phyloP scores from a whole-genome alignment of 2,113 vertebrate species.

The Sprattus sprattus region DNA sequence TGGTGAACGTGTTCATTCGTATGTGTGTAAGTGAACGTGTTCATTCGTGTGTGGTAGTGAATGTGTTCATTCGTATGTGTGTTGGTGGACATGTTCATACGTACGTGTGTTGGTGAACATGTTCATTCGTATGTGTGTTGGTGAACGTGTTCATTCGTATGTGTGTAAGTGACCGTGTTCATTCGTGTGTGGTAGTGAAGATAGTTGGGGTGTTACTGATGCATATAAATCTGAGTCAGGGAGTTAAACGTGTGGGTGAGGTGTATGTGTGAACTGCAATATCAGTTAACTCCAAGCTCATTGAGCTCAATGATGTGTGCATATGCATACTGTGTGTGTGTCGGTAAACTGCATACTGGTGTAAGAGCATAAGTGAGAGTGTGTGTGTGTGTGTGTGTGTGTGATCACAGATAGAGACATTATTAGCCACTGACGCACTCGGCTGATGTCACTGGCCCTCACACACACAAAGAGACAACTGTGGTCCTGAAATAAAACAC shows the following conservation, averaged over 20 bases:
- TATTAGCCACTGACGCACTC: constrained; percentile 72
- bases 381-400: constrained; percentile 18
- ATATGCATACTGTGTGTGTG: constrained; percentile 49
- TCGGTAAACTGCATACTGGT: neutral
- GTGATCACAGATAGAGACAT: constrained; percentile 57
- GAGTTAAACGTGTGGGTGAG: too few relatives aligned
- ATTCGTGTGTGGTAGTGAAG: too few relatives aligned
- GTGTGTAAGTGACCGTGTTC: constrained; percentile 29
- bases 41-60: too few relatives aligned
- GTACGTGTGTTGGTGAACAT: neutral
- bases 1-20: neutral
- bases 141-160: too few relatives aligned
- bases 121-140: neutral
- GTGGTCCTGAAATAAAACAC: neutral
- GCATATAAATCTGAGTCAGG: too few relatives aligned
- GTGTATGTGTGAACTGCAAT: constrained; percentile 33
- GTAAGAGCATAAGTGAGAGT: neutral
- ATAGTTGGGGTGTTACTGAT: too few relatives aligned
- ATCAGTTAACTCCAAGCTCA: neutral
- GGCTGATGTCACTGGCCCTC: constrained; percentile 70
- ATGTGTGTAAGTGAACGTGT: too few relatives aligned
- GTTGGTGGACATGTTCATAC: too few relatives aligned
- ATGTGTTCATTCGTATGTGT: too few relatives aligned
- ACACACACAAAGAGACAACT: neutral
- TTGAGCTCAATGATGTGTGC: constrained; percentile 30